These are phyloP conservation scores for Eira barbara DNA, from an alignment of 2,113 vertebrate species.

Conservation along the genomic window DNA sequence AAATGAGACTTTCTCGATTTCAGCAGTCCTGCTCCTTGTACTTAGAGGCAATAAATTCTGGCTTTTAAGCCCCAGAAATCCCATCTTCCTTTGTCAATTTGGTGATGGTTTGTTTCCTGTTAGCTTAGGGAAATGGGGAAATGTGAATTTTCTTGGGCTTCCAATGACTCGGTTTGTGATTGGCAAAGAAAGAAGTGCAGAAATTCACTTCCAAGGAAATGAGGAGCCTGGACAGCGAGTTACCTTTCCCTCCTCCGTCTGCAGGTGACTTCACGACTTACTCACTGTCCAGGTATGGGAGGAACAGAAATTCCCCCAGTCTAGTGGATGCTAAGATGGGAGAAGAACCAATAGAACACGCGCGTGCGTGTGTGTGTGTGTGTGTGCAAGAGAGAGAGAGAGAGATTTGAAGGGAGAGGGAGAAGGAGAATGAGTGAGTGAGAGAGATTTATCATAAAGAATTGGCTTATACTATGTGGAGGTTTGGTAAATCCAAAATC, in stretches of 20 bases:
- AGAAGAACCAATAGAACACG: too few relatives aligned
- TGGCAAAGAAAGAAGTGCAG: neutral
- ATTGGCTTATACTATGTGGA: neutral
- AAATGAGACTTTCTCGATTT: neutral
- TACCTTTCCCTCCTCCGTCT: fast-evolving
- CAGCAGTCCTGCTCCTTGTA: neutral
- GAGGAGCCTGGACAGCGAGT: neutral
- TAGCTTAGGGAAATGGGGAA: neutral
- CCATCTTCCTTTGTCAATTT: neutral
- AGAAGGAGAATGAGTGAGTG: too few relatives aligned
- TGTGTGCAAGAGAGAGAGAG: too few relatives aligned
- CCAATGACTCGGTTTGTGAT: neutral
- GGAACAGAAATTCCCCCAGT: neutral
- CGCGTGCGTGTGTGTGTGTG: too few relatives aligned
- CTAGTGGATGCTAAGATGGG: too few relatives aligned
- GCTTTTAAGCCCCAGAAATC: neutral
- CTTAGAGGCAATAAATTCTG: neutral
- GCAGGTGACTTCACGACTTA: fast-evolving
- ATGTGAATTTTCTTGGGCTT: neutral
- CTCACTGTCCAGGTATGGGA: neutral
- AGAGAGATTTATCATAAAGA: neutral
- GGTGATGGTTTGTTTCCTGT: neutral
- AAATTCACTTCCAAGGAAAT: neutral
- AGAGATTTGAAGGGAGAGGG: too few relatives aligned
- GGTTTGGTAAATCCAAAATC: neutral